phyloP scores from a whole-genome alignment of 1,140 invertebrate species.

The Arctopsyche grandis region DNA sequence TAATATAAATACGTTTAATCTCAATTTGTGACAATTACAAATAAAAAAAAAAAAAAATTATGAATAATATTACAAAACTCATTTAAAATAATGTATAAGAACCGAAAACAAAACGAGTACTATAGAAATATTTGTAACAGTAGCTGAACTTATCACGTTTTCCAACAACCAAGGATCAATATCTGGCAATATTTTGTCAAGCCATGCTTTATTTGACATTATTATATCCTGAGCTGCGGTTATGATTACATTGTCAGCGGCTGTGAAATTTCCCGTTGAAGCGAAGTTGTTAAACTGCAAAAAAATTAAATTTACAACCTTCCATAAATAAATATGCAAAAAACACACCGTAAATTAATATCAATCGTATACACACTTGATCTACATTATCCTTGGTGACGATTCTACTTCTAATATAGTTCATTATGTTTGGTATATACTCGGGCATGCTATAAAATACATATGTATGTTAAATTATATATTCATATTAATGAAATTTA shows the following conservation, averaged over 20 bases:
- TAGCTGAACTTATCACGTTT: neutral
- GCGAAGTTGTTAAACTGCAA: neutral
- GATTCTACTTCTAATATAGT: neutral
- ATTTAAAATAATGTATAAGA: too few relatives aligned
- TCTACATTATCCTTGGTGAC: neutral
- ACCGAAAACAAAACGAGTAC: too few relatives aligned
- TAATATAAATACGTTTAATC: too few relatives aligned
- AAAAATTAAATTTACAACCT: neutral
- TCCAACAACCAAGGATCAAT: slow-evolving; percentile 30
- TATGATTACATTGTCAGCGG: neutral
- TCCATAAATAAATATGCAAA: neutral
- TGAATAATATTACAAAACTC: too few relatives aligned
- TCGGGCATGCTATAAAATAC: neutral
- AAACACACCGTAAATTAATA: neutral
- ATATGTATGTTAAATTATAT: too few relatives aligned
- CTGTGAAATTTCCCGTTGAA: neutral
- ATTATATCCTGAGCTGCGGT: neutral
- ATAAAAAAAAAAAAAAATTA: too few relatives aligned
- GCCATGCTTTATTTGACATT: neutral
- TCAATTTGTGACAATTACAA: too few relatives aligned
- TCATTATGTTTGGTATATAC: neutral
- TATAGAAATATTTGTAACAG: too few relatives aligned
- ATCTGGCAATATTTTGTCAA: neutral
- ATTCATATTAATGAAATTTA: too few relatives aligned
- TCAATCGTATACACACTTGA: neutral